Base-by-base conservation (phyloP, 64 coral and sea anemone genomes). In the Catalaphyllia jardinei region DNA sequence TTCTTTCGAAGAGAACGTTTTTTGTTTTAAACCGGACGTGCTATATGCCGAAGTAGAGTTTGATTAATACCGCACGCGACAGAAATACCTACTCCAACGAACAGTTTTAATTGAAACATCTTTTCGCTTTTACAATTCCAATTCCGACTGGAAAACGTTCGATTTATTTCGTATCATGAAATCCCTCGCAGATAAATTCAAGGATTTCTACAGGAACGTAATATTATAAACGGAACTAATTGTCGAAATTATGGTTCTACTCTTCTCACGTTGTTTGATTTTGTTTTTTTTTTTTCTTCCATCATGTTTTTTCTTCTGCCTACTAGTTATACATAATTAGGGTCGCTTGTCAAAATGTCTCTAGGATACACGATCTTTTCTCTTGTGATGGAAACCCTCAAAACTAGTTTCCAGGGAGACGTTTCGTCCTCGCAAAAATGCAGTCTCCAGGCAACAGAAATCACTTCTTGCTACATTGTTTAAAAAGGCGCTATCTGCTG, bases 381-480 rank as follows among this genome's bases (percentile, higher is more conserved):
- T 25, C 35, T 67, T 15, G 19, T 60, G 79, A 83, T 39, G 18
- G 67, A 83, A 20, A 69, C 65, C 65, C 24, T 25, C 20, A 27
- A 55, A 83, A 24, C 62, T 6, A 27, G 81, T 85, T 85, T 71
- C 81, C 39, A 25, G 62, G 39, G 81, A 85, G 71, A 85, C 81
- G 62, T 20, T 19, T 85, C 42, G 33, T 71, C 33, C 81, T 28
- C 62, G 81, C 19, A 71, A 71, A 85, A 85, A 85, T 85, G 33
- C 46, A 39, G 81, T 85, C 19, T 85, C 81, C 42, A 24, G 61
- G 81, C 63, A 67, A 85, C 81, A 25, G 3, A n/a, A 71, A 38
- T 83, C 35, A 69, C 25, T 27, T 69, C n/a, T 11, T 24, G 65
- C 11, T 27, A 27, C 65, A 11, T 69, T 69, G 22, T 27, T 27